Conservation (phyloP, 2,888 invertebrate genomes). For the Leucophora obtusa region DNA sequence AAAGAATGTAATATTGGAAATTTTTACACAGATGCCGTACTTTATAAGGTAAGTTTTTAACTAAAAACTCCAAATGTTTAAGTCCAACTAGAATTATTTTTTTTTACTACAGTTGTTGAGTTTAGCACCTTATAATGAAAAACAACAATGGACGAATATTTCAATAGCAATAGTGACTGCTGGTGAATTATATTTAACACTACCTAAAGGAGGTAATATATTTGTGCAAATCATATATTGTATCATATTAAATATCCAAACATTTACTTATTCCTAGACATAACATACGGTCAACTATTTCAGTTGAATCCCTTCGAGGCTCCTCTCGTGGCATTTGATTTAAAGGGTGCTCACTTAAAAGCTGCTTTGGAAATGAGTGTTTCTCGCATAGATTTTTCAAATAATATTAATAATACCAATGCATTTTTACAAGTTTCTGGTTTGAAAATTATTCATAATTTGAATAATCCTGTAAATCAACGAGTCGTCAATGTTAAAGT, state of each 20-base stretch:
- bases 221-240: background rate
- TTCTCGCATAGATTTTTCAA: constrained; percentile 23
- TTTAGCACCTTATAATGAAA: constrained; percentile 32
- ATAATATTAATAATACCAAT: constrained; percentile 1
- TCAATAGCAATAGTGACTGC: constrained; percentile 51
- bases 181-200: constrained; percentile 36
- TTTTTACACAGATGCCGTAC: constrained; percentile 85
- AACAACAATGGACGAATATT: constrained; percentile 52
- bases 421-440: constrained; percentile 81
- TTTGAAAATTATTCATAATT: constrained; percentile 79
- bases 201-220: constrained; percentile 44
- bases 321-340: constrained; percentile 42
- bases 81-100: background rate
- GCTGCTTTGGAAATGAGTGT: constrained; percentile 52
- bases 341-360: constrained; percentile 46
- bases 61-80: too few relatives aligned
- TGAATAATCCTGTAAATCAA: constrained; percentile 80
- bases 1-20: constrained; percentile 87
- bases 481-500: constrained; percentile 81
- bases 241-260: too few relatives aligned
- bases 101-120: constrained; percentile 15
- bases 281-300: constrained; percentile 50
- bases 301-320: constrained; percentile 48
- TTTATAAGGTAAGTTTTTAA: constrained; percentile 80
- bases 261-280: constrained; percentile 22